These are phyloP conservation scores for Thalassarche chlororhynchos DNA, from an alignment of 2,113 vertebrate genomes.

Conservation along the genomic window DNA sequence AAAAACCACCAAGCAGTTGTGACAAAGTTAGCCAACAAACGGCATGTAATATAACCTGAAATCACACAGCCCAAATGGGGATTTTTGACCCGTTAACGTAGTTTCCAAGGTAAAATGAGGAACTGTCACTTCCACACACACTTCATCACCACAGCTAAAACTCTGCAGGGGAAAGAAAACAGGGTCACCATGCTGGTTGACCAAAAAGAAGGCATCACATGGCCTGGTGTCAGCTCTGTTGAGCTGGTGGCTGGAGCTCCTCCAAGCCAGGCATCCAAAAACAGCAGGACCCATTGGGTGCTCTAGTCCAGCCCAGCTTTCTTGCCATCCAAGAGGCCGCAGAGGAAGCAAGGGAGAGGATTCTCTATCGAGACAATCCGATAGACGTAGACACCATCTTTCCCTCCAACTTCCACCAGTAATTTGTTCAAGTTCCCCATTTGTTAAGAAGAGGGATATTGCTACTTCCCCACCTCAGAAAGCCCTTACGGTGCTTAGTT, in stretches of 20 bases:
- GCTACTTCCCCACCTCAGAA: slow-evolving; percentile 13
- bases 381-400: neutral
- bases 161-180: neutral
- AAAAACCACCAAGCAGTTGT: neutral
- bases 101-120: neutral
- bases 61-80: neutral
- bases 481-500: neutral
- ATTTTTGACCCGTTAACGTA: fast-evolving
- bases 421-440: neutral
- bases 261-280: neutral
- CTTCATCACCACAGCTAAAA: neutral
- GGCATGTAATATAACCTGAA: fast-evolving
- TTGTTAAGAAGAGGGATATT: neutral
- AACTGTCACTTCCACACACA: neutral
- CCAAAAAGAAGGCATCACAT: neutral
- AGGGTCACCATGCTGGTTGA: fast-evolving
- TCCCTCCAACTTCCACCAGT: neutral
- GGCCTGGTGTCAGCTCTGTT: neutral
- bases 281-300: neutral
- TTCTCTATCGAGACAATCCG: neutral
- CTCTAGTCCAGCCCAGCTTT: neutral
- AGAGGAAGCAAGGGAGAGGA: neutral
- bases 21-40: neutral
- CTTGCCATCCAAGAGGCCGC: fast-evolving
- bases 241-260: neutral